Percentiles rank a stretch among this genome's conserved stretches.
phyloP scores from a whole-genome alignment of 2,113 vertebrate species.

The Copsychus sechellarum region DNA sequence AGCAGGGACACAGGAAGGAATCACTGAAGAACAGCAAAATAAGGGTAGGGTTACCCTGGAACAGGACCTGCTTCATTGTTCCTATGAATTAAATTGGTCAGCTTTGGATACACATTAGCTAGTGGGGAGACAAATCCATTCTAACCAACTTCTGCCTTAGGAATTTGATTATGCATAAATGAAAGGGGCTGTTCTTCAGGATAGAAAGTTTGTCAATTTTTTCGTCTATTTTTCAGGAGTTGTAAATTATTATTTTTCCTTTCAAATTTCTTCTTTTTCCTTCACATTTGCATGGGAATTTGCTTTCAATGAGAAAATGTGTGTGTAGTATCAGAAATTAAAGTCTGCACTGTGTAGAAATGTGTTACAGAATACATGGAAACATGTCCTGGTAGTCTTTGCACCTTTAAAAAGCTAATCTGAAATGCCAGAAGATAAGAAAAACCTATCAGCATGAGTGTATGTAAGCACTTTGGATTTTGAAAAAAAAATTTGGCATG shows the following conservation, averaged over 20 bases:
- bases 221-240: neutral
- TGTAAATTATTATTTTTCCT: neutral
- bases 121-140: neutral
- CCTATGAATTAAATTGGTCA: neutral
- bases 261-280: neutral
- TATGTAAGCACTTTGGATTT: neutral
- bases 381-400: neutral
- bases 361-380: neutral
- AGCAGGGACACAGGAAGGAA: neutral
- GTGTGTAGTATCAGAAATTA: neutral
- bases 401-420: constrained; percentile 5
- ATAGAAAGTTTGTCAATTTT: neutral
- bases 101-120: neutral
- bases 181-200: neutral
- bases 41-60: neutral
- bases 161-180: neutral
- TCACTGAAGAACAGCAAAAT: neutral
- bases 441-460: neutral
- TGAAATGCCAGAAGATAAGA: constrained; percentile 23
- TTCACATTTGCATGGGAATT: neutral
- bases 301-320: neutral
- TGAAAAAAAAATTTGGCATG: constrained; percentile 4
- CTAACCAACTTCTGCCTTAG: neutral
- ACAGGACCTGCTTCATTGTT: neutral
- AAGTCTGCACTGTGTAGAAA: neutral